Evolutionary conservation across 2,113 vertebrate genomes (phyloP).

Genomic region (Platanista minor): DNA sequence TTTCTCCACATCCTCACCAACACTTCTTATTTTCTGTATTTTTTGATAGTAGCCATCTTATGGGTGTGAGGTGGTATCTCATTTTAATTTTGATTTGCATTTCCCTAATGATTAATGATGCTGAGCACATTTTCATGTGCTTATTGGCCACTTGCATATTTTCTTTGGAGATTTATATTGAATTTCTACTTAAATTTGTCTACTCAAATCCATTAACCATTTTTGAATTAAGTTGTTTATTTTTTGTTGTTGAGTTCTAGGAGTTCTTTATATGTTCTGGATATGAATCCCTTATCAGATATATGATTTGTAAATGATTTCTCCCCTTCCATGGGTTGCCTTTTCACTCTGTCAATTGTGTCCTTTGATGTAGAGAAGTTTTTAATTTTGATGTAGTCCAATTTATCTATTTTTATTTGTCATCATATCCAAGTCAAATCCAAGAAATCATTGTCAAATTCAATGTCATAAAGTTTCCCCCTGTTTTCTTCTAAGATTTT

Average conservation of each 20-base stretch:
- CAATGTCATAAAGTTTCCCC: background rate
- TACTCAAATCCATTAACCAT: background rate
- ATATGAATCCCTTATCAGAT: background rate
- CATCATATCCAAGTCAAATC: background rate
- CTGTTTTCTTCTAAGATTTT: background rate
- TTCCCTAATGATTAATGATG: background rate
- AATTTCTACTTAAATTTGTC: background rate
- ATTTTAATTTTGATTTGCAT: background rate
- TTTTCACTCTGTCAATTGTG: background rate
- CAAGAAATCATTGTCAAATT: background rate
- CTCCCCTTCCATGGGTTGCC: background rate
- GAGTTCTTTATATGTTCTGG: background rate
- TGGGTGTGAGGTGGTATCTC: background rate
- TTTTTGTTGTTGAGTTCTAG: background rate
- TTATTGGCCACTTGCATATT: background rate
- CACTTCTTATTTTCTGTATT: background rate
- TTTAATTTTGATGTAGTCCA: background rate
- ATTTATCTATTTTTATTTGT: background rate
- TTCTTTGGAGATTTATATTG: background rate
- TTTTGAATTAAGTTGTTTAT: background rate
- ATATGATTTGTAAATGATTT: background rate
- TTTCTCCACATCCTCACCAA: background rate
- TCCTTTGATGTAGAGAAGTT: background rate
- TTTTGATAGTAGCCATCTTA: background rate
- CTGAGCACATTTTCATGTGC: background rate